These are phyloP conservation scores for Tubiluchus corallicola DNA, from an alignment of 2,888 invertebrate species.

Conservation along the genomic window DNA sequence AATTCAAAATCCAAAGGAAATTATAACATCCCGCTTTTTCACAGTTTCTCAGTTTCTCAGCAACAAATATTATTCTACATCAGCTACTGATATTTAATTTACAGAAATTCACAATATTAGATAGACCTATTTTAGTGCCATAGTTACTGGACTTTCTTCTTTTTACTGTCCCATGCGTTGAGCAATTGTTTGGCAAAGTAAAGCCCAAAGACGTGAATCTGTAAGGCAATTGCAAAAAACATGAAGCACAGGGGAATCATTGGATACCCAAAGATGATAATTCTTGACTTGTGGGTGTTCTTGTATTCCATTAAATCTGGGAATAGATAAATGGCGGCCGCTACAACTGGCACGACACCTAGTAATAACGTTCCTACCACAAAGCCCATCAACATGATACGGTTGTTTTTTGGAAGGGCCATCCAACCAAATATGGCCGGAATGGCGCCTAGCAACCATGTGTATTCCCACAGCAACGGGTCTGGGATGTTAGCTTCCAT, in stretches of 20 bases:
- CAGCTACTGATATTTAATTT: no score
- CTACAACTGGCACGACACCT: neutral
- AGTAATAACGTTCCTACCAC: neutral
- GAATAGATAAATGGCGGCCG: neutral
- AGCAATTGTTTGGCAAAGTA: constrained; percentile 1
- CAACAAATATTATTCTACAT: no score
- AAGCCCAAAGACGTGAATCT: neutral
- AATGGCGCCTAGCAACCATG: neutral
- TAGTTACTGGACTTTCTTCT: no score
- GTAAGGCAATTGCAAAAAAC: neutral
- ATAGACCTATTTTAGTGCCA: no score
- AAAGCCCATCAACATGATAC: neutral
- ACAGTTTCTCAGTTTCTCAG: no score
- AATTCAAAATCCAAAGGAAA: no score
- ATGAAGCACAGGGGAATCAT: neutral
- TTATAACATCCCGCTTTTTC: no score
- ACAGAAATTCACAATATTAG: no score
- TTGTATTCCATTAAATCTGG: neutral
- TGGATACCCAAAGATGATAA: neutral
- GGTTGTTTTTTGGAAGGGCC: neutral
- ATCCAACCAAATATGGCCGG: neutral
- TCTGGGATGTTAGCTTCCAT: neutral
- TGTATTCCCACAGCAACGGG: constrained; percentile 1
- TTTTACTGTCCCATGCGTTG: neutral
- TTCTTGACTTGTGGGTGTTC: neutral